These are phyloP conservation scores for Xylocampa areola DNA, from an alignment of 2,888 invertebrate genomes.

Conservation along the genomic window DNA sequence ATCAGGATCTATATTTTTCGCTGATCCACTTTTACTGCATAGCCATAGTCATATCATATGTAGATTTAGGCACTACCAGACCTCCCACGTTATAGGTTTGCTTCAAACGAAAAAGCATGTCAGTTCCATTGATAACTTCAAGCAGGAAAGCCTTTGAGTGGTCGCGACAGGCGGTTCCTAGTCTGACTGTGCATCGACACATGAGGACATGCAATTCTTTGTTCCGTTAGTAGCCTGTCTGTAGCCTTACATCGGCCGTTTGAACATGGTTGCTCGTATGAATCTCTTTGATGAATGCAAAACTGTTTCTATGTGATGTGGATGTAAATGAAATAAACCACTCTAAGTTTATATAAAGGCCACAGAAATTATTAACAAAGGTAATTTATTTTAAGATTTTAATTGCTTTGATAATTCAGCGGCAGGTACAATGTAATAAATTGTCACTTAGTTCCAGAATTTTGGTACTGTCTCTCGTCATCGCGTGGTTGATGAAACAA, in stretches of 20 bases:
- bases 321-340: too few species aligned
- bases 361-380: too few species aligned
- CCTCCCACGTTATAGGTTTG: conserved; percentile 6
- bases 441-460: too few species aligned
- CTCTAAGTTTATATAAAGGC: too few species aligned
- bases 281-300: conserved; percentile 14
- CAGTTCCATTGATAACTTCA: conserved; percentile 43
- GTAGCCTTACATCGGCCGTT: conserved; percentile 21
- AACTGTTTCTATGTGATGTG: too few species aligned
- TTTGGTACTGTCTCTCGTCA: too few species aligned
- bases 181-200: conserved; percentile 33
- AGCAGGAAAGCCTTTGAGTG: conserved; percentile 36
- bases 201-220: conserved; percentile 33
- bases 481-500: too few species aligned
- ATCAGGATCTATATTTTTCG: neutral
- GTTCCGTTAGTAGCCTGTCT: too few species aligned
- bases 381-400: neutral
- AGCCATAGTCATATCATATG: conserved; percentile 4
- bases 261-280: conserved; percentile 6
- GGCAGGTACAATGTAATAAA: too few species aligned
- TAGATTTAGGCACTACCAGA: conserved; percentile 18
- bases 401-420: too few species aligned
- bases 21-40: conserved; percentile 11
- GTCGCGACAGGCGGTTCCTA: conserved; percentile 15
- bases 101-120: conserved; percentile 28